phyloP scores from a whole-genome alignment of 2,797 vertebrate species.

The Lagocephalus sceleratus region DNA sequence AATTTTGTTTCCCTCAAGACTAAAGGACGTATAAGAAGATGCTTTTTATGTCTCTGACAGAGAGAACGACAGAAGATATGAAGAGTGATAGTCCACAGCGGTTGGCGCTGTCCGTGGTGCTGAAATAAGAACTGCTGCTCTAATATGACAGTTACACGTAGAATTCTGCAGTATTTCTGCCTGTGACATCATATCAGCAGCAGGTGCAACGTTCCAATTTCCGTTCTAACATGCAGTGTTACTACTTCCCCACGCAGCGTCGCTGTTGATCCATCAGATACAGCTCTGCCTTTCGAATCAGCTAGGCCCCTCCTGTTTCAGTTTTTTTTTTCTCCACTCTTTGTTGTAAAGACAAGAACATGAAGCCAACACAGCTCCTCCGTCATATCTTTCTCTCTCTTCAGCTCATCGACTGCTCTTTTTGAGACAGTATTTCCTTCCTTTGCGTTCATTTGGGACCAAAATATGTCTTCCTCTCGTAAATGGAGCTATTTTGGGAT shows the following conservation, averaged over 20 bases:
- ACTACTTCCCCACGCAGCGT: background rate
- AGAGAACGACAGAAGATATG: too few relatives aligned
- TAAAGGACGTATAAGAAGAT: background rate
- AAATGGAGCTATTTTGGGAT: slow-evolving; percentile 17
- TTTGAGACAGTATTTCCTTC: background rate
- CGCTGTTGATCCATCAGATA: background rate
- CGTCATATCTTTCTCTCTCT: too few relatives aligned
- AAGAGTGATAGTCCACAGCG: too few relatives aligned
- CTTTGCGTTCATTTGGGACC: slow-evolving; percentile 11
- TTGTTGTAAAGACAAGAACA: too few relatives aligned
- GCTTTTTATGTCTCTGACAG: background rate
- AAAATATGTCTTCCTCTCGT: slow-evolving; percentile 38
- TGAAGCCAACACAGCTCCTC: too few relatives aligned
- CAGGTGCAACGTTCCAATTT: too few relatives aligned
- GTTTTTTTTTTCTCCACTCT: too few relatives aligned
- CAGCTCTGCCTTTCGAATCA: too few relatives aligned
- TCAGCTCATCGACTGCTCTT: background rate
- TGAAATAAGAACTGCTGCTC: slow-evolving; percentile 1
- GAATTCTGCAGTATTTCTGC: slow-evolving; percentile 32
- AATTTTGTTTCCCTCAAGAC: background rate
- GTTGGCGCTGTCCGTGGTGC: slow-evolving; percentile 35
- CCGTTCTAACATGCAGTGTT: background rate
- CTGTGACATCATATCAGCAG: background rate
- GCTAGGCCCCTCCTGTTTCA: too few relatives aligned
- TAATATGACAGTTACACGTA: slow-evolving; percentile 20